Percentiles rank a stretch among this genome's conserved stretches.
These are phyloP conservation scores for Rhingia campestris DNA, from an alignment of 2,888 invertebrate species.

Conservation along the genomic window DNA sequence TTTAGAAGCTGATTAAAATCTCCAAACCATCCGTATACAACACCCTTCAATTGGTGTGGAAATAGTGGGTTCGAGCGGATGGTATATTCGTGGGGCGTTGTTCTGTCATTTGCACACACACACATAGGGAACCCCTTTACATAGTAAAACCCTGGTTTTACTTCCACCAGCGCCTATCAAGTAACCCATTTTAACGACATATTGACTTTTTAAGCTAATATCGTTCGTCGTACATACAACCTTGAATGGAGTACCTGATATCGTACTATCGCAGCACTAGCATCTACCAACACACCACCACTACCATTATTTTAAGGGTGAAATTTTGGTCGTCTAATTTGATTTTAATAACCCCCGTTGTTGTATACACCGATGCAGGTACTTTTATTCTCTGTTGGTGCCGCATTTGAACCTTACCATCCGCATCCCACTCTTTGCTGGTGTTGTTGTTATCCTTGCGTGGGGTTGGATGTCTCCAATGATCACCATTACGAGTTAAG, in stretches of 20 bases:
- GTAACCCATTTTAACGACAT: constrained; percentile 71
- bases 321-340: constrained; percentile 69
- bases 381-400: constrained; percentile 48
- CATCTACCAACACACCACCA: constrained; percentile 8
- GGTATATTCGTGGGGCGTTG: not conserved
- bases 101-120: constrained; percentile 14
- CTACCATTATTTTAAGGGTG: constrained; percentile 51
- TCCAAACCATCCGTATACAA: constrained; percentile 54
- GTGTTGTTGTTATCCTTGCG: constrained; percentile 30
- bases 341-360: constrained; percentile 71
- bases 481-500: constrained; percentile 39
- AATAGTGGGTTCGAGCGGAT: constrained; percentile 12
- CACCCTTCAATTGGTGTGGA: constrained; percentile 46
- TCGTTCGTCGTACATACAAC: constrained; percentile 61
- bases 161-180: constrained; percentile 40
- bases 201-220: constrained; percentile 73
- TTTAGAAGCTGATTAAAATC: constrained; percentile 72
- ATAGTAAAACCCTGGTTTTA: not conserved
- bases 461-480: constrained; percentile 52
- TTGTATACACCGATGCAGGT: constrained; percentile 59
- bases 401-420: constrained; percentile 22
- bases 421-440: constrained; percentile 18
- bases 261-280: constrained; percentile 14
- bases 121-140: not conserved
- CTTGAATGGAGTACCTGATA: constrained; percentile 46